Base-by-base conservation (phyloP, 1,140 invertebrate species). In the Hermetia illucens region DNA sequence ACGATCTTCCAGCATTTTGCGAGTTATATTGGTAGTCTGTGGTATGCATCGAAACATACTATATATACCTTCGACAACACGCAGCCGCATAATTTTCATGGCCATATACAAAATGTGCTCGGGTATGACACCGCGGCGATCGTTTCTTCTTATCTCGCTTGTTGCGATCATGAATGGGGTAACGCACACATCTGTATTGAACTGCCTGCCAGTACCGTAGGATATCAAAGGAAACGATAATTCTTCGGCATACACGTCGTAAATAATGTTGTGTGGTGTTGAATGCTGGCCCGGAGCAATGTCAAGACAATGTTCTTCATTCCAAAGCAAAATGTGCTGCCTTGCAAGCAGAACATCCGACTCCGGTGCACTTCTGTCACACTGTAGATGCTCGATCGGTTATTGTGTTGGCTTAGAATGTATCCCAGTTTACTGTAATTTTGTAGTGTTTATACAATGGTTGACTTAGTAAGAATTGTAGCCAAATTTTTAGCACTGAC, bases 181-280 rank as follows among this genome's bases (percentile, higher is more conserved):
- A 2, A 47, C 45, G 9, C 3, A 31, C 5, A 42, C 32, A 12
- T 37, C 40, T 13, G 40, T 33, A 16, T 42, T 31, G 34, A 49
- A 53, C 5, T 22, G 20, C 22, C 51, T 30, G 34, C 41, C 40
- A 36, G 47, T 25, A 2, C 46, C 34, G 34, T 59, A 61, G 37
- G 32, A 27, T 9, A 63, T 60, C 21, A 30, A 4, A 15, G 55
- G 56, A 50, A 62, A 61, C 5, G 58, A 56, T 16, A 61, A 36
- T 43, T 61, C 57, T 47, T 61, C 56, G 16, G 49, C 48, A 46
- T 51, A 38, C 36, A 45, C 42, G 36, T 56, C 52, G 33, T 41
- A 53, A 2, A 51, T 22, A 30, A 50, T 21, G 43, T 40, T 51
- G 13, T 29, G 5, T 22, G 46, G 49, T n/a, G 35, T n/a, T 31